Base-by-base conservation (phyloP, 2,113 vertebrate species). In the Ameiurus melas region DNA sequence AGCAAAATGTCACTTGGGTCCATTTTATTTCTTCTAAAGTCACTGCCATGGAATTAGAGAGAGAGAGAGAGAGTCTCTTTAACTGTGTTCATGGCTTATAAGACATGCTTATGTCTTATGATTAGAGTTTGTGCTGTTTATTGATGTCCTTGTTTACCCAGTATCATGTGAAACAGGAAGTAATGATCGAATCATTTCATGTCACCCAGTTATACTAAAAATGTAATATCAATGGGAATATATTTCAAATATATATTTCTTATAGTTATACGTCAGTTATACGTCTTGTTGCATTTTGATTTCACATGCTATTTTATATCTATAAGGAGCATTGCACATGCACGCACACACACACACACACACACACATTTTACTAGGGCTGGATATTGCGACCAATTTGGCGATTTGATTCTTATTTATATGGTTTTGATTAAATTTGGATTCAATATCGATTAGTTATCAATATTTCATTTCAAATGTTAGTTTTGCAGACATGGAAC, bases 31-130 rank as follows among this genome's bases (percentile, higher is more conserved):
- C 22, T 25, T 64, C 22, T 25, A 25, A 64, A 64, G 62, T 22
- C 60, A 25, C 60, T 62, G 60, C 20, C 1, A 25, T 9, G 7
- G 25, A 82, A 82, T 66, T 43, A 64, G 55, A 86, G 19, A 81
- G 87, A 80, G 57, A 66, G 47, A 84, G 27, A 71, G 51, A 85
- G 80, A 68, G 60, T 84, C 33, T 3, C 27, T 66, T 66, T 66
- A n/a, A 12, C 64, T 66, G 64, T 66, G 64, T 66, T n/a, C 12
- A 66, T 66, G 27, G n/a, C 1, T 14, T 10, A 64, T 64, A 64
- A 64, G 62, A 13, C 27, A n/a, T 86, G 57, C 68, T 33, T 70
- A 30, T 70, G n/a, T 13, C 8, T 68, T 30, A 16, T 73, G 70
- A 19, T 73, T 36, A 36, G 14, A 73, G 33, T 39, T 33, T 22